phyloP scores from a whole-genome alignment of 2,113 vertebrate genomes.

The Maccullochella peelii region DNA sequence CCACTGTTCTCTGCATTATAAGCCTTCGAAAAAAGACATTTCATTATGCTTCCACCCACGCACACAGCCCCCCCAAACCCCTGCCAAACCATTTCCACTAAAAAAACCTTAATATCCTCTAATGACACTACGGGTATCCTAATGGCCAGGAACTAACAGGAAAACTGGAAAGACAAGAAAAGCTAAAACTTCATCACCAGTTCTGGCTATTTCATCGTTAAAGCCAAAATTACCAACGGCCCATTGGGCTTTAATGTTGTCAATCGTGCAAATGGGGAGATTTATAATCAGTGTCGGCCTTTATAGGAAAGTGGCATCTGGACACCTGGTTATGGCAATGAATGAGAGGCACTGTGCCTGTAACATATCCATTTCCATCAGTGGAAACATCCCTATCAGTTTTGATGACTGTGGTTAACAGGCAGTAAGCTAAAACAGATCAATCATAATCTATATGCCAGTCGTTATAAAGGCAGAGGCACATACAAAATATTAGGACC shows the following conservation, averaged over 20 bases:
- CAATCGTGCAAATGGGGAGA: slow-evolving; percentile 55
- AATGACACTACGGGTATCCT: slow-evolving; percentile 48
- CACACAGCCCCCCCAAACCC: background rate
- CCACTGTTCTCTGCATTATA: slow-evolving; percentile 40
- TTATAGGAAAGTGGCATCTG: slow-evolving; percentile 51
- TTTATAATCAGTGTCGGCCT: slow-evolving; percentile 41
- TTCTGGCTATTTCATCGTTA: slow-evolving; percentile 37
- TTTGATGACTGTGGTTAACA: slow-evolving; percentile 25
- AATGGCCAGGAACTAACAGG: slow-evolving; percentile 55
- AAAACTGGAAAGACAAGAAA: slow-evolving; percentile 48
- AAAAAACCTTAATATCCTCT: slow-evolving; percentile 52
- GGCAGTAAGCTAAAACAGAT: background rate
- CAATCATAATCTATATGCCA: background rate
- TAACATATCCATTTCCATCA: slow-evolving; percentile 26
- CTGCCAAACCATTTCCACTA: slow-evolving; percentile 42
- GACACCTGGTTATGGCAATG: slow-evolving; percentile 26
- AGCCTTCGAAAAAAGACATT: slow-evolving; percentile 25
- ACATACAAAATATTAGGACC: background rate
- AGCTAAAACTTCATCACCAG: slow-evolving; percentile 37
- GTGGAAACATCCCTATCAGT: slow-evolving; percentile 12
- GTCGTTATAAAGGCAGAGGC: no score
- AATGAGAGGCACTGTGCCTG: background rate
- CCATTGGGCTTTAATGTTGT: slow-evolving; percentile 52
- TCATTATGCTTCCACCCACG: slow-evolving; percentile 40
- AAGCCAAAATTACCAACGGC: slow-evolving; percentile 43